Percentiles rank a stretch among this genome's conserved stretches.
Evolutionary conservation across 2,113 vertebrate genomes (phyloP).

Genomic region (Aegithalos caudatus): DNA sequence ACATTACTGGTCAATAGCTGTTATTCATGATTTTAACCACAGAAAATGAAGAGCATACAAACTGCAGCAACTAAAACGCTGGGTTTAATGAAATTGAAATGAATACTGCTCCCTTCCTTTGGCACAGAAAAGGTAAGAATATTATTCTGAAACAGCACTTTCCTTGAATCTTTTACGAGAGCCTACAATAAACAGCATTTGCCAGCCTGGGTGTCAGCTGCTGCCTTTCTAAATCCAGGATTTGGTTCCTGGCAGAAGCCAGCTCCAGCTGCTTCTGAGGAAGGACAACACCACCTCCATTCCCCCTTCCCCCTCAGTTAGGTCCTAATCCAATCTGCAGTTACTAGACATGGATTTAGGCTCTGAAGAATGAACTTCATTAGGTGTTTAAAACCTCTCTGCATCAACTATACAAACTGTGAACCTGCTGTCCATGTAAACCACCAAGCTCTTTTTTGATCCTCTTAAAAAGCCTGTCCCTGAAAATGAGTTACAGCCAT

Average conservation of each 20-base stretch:
- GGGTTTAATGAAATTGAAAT: not conserved
- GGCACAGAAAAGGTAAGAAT: not conserved
- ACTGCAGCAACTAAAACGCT: not conserved
- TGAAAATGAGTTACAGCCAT: not conserved
- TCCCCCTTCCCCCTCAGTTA: not conserved
- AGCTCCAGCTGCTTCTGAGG: not conserved
- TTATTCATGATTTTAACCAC: not conserved
- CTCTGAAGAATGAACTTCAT: not conserved
- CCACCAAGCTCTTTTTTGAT: not conserved
- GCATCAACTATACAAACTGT: not conserved
- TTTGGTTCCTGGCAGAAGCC: not conserved
- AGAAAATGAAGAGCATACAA: not conserved
- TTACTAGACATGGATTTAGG: not conserved
- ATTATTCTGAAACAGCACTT: not conserved
- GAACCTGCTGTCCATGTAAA: not conserved
- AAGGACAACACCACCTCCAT: not conserved
- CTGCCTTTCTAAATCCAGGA: not conserved
- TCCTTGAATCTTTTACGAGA: not conserved
- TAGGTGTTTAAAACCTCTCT: not conserved
- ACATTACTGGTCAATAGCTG: not conserved
- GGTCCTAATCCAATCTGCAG: not conserved
- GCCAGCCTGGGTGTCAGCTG: not conserved
- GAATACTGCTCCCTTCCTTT: not conserved
- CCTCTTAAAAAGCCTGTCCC: not conserved
- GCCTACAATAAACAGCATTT: not conserved